Evolutionary conservation across 53 echinoderm and acorn worm species (phyloP).

Genomic region (Antedon mediterranea): DNA sequence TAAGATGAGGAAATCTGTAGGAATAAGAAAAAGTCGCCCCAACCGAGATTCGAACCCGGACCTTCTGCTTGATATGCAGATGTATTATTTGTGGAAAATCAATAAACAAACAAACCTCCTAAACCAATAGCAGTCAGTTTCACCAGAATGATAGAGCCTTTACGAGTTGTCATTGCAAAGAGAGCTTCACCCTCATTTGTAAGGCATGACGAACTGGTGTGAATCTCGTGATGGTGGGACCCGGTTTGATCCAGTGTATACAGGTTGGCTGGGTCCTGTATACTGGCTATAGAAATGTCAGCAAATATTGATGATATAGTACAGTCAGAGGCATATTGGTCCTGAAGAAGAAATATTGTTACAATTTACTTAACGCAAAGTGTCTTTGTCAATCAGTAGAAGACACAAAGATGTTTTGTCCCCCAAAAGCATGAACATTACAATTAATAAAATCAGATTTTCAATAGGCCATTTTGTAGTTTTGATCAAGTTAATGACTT

Average conservation of each 20-base stretch:
- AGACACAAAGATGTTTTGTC: too few relatives aligned
- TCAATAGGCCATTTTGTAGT: too few relatives aligned
- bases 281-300: slow-evolving; percentile 62
- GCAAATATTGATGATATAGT: slow-evolving; percentile 71
- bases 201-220: slow-evolving; percentile 70
- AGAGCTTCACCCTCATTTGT: slow-evolving; percentile 71
- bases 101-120: slow-evolving; percentile 29
- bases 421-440: too few relatives aligned
- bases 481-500: too few relatives aligned
- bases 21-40: too few relatives aligned
- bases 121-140: slow-evolving; percentile 69
- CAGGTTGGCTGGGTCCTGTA: slow-evolving; percentile 68
- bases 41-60: too few relatives aligned
- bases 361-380: too few relatives aligned
- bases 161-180: slow-evolving; percentile 64
- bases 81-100: too few relatives aligned
- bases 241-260: slow-evolving; percentile 61
- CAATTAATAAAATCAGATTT: too few relatives aligned
- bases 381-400: too few relatives aligned
- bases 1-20: too few relatives aligned
- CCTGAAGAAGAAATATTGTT: slow-evolving; percentile 19
- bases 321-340: slow-evolving; percentile 8
- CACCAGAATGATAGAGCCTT: slow-evolving; percentile 56
- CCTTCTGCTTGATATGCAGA: too few relatives aligned
- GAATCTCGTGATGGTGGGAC: slow-evolving; percentile 54